Base-by-base conservation (phyloP, 2,113 vertebrate species). In the Pholis gunnellus region DNA sequence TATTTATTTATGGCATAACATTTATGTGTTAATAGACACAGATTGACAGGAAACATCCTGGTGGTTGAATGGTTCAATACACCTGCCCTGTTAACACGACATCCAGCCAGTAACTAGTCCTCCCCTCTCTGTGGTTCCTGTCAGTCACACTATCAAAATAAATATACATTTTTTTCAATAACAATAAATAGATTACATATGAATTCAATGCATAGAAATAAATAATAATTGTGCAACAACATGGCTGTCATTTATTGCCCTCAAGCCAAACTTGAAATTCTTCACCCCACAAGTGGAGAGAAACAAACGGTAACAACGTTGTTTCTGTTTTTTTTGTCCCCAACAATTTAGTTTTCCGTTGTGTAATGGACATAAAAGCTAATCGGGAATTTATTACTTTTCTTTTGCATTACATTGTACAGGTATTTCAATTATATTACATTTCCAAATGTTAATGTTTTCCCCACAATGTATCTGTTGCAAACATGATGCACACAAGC, bases 41-140 rank as follows among this genome's bases (percentile, higher is more conserved):
- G n/a, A 57, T 25, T 0, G 0, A 17, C 46, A 18, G 0, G 6
- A 17, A n/a, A 5, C 9, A 0, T 48, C 1, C 29, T 22, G 40
- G 42, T 65, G 9, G 31, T 60, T 60, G 31, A 34, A 25, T 40
- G 31, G 17, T 71, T 59, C 48, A 29, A 29, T 11, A 36, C 44
- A 9, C 48, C 40, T 48, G 11, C 9, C 9, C 20, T 46, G 13
- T 72, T 29, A 18, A 48, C 52, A 11, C 2, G 5, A 34, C 8
- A 10, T 31, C 46, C 20, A 38, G 20, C 15, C 6, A 56, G 11
- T 4, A 64, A 22, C 1, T 15, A 57, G 14, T 48, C 72, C 54
- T 50, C 15, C 64, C 17, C 65, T 52, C 18, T 34, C 18, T 77
- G 29, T 17, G n/a, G n/a, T 68, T 66, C 40, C 6, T 76, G 6